phyloP scores from a whole-genome alignment of 2,888 invertebrate species.

The Drosophila engyochracea region DNA sequence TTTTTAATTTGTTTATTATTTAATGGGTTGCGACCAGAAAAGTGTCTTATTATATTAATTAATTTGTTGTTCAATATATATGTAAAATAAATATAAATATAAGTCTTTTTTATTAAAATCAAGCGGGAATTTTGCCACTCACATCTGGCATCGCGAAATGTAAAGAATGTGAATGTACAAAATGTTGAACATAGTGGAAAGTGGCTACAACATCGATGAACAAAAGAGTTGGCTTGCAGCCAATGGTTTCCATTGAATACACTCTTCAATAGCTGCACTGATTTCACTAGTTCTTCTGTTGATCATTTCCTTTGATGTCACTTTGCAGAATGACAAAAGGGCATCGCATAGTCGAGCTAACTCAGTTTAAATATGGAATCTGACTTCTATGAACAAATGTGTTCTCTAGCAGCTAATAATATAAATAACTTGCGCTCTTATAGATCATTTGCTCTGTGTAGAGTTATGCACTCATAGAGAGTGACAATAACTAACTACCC shows the following conservation, averaged over 20 bases:
- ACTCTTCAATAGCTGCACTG: no score
- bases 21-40: neutral
- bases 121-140: neutral
- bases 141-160: neutral
- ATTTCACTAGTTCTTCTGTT: neutral
- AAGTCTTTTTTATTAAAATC: neutral
- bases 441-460: neutral
- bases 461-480: neutral
- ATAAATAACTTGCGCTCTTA: neutral
- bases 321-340: neutral
- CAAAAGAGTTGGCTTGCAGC: no score
- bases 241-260: no score
- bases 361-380: neutral
- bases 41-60: neutral
- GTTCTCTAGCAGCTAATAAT: neutral
- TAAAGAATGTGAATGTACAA: neutral
- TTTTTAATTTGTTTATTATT: neutral
- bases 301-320: neutral
- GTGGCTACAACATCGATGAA: no score
- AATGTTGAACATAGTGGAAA: neutral
- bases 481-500: neutral
- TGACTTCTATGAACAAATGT: neutral
- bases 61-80: neutral
- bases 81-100: neutral
- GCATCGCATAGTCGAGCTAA: neutral